Conservation (phyloP, 1,140 invertebrate genomes). For the Ctenoplectra terminalis region DNA sequence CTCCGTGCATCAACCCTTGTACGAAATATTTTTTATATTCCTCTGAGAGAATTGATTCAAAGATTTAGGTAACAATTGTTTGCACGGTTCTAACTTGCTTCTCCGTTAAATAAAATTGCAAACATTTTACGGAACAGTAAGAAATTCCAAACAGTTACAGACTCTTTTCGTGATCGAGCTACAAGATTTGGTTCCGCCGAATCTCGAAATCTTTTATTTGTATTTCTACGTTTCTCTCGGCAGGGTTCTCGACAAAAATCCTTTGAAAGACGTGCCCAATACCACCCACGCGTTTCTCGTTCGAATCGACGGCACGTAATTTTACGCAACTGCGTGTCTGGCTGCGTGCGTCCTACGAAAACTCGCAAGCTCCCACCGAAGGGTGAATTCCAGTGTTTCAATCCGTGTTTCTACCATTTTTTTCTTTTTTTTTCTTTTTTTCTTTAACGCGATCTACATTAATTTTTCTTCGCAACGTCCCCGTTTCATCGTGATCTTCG, state of each 20-base stretch:
- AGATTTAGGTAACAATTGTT: too few relatives aligned
- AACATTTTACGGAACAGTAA: neutral
- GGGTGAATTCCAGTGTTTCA: conserved; percentile 57
- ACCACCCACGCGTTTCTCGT: conserved; percentile 23
- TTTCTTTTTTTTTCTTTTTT: neutral
- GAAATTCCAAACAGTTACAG: neutral
- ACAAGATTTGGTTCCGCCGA: neutral
- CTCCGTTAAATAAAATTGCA: neutral
- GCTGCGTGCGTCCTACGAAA: conserved; percentile 67
- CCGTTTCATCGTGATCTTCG: neutral
- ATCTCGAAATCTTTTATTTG: neutral
- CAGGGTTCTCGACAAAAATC: neutral
- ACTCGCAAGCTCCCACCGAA: conserved; percentile 57
- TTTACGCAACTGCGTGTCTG: conserved; percentile 65
- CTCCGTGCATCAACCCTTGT: too few relatives aligned
- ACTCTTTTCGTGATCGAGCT: neutral
- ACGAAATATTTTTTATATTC: too few relatives aligned
- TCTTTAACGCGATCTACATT: neutral
- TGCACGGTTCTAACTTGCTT: too few relatives aligned
- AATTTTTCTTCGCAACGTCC: neutral
- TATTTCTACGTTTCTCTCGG: neutral
- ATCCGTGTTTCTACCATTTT: neutral
- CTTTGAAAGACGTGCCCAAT: neutral
- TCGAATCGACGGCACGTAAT: conserved; percentile 49
- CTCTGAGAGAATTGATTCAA: too few relatives aligned